These are phyloP conservation scores for Clusia tigrina DNA, from an alignment of 2,888 invertebrate genomes.

Conservation along the genomic window DNA sequence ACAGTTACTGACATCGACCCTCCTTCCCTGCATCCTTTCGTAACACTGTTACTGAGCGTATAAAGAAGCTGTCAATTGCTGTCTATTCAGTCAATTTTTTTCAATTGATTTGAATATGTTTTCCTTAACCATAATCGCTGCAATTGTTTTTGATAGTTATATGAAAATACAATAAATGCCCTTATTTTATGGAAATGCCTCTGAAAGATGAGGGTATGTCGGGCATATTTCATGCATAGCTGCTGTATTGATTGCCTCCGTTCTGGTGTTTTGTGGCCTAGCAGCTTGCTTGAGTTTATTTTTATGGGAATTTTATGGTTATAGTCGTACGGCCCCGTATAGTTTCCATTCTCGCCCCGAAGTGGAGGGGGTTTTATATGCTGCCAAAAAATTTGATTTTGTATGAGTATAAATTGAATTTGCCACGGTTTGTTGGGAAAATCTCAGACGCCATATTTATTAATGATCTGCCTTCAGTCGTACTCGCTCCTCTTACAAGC, in stretches of 20 bases:
- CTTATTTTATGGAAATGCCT: background rate
- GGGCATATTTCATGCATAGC: slow-evolving; percentile 46
- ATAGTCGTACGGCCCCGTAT: background rate
- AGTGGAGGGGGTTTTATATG: no score
- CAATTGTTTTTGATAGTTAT: slow-evolving; percentile 2
- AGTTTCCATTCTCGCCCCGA: no score
- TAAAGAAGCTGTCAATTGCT: no score
- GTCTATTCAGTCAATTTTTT: no score
- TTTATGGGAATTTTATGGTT: background rate
- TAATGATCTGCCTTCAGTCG: no score
- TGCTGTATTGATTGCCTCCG: no score
- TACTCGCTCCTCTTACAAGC: no score
- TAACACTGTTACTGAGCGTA: no score
- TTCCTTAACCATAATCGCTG: background rate
- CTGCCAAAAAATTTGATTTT: background rate
- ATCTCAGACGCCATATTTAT: no score
- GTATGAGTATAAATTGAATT: background rate
- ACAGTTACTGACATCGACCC: no score
- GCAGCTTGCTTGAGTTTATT: slow-evolving; percentile 9
- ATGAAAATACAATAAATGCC: background rate
- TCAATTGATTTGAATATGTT: slow-evolving; percentile 6
- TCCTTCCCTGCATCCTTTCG: no score
- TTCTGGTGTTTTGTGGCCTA: background rate
- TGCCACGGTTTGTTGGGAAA: background rate
- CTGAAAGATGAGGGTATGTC: slow-evolving; percentile 48